These are phyloP conservation scores for Buceros bicornis DNA, from an alignment of 2,797 vertebrate species.

Conservation along the genomic window DNA sequence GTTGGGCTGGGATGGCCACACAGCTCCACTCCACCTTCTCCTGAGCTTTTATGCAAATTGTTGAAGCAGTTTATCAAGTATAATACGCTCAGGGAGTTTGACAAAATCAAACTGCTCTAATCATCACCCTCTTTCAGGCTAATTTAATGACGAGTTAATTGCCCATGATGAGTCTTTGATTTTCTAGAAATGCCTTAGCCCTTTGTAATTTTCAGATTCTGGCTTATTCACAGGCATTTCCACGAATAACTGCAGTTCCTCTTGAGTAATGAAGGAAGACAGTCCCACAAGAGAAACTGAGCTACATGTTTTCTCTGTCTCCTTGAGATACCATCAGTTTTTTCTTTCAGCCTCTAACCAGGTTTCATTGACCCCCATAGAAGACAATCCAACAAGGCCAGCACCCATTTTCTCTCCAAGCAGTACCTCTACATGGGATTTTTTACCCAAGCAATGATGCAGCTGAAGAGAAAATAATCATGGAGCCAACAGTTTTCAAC, in stretches of 20 bases:
- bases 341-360: neutral
- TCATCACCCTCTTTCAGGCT: neutral
- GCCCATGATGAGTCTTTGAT: neutral
- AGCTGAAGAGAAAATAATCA: neutral
- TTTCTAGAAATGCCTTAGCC: neutral
- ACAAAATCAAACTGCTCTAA: neutral
- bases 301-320: neutral
- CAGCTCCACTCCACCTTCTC: neutral
- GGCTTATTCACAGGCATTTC: neutral
- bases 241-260: neutral
- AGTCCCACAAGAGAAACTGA: neutral
- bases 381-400: neutral
- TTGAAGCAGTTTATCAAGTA: neutral
- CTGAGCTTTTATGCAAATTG: neutral
- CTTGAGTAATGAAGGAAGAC: neutral
- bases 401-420: neutral
- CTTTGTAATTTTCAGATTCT: neutral
- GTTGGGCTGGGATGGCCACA: neutral
- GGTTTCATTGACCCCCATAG: neutral
- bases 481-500: neutral
- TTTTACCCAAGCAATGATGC: neutral
- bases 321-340: neutral
- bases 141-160: neutral
- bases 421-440: neutral
- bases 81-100: neutral